phyloP scores from a whole-genome alignment of 2,113 vertebrate genomes.

The Pelobates fuscus region DNA sequence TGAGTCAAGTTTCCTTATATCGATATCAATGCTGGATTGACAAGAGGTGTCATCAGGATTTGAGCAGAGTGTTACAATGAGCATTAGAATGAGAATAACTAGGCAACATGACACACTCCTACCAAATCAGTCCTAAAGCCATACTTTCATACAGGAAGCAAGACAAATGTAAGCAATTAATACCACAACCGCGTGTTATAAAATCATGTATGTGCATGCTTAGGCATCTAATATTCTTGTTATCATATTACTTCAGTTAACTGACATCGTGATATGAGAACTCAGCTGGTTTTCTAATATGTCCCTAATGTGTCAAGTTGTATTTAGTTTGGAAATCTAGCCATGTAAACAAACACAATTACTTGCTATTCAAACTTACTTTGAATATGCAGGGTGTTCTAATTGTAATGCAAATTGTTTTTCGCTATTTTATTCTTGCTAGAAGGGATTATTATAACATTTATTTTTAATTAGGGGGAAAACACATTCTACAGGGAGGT shows the following conservation, averaged over 20 bases:
- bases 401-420: constrained; percentile 46
- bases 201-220: no score
- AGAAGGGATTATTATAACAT: constrained; percentile 33
- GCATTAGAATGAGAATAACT: no score
- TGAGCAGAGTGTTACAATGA: no score
- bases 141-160: no score
- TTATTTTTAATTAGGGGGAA: constrained; percentile 46
- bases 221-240: no score
- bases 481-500: constrained; percentile 31
- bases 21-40: no score
- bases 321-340: constrained; percentile 16
- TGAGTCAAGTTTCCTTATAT: no score
- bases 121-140: no score
- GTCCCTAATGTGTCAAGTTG: not conserved
- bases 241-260: not conserved
- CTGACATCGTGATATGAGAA: constrained; percentile 3
- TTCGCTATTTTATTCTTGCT: not conserved
- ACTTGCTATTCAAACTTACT: constrained; percentile 39
- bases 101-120: no score
- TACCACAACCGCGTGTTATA: no score
- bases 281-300: not conserved
- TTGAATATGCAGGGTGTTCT: constrained; percentile 26
- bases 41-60: no score
- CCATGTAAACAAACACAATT: constrained; percentile 41
- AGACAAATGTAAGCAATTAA: no score